Conservation (phyloP, 2,113 vertebrate species). For the Scomber scombrus region DNA sequence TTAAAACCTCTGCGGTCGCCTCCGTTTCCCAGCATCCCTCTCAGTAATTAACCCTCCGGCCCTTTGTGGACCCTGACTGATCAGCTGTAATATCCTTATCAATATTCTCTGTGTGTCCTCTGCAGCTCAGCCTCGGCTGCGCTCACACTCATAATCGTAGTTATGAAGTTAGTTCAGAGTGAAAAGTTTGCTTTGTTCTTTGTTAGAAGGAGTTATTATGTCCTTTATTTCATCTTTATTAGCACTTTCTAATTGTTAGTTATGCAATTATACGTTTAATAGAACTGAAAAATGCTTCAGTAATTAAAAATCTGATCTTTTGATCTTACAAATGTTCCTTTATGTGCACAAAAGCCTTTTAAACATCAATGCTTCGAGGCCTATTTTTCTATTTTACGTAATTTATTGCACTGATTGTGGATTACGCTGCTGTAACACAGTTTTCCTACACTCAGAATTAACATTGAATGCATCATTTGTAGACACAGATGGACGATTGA, state of each 20-base stretch:
- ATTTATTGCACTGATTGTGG: no score
- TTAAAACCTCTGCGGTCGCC: constrained; percentile 3
- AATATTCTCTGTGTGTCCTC: constrained; percentile 67
- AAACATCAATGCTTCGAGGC: no score
- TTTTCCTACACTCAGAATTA: no score
- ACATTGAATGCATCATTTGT: no score
- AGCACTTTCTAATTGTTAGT: neutral
- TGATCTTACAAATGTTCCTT: no score
- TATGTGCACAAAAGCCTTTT: no score
- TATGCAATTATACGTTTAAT: no score
- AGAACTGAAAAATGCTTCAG: no score
- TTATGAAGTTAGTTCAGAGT: constrained; percentile 25
- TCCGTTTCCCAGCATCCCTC: constrained; percentile 71
- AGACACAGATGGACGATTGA: no score
- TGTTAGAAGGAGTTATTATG: neutral
- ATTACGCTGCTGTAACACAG: no score
- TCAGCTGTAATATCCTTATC: constrained; percentile 69
- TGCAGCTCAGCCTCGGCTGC: constrained; percentile 37
- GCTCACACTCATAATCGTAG: constrained; percentile 28
- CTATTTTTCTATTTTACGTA: no score
- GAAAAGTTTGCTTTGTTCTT: constrained; percentile 39
- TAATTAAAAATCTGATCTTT: no score
- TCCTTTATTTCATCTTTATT: neutral
- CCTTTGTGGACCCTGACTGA: constrained; percentile 46
- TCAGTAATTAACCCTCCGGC: constrained; percentile 65